Percentiles rank a stretch among this genome's conserved stretches.
Evolutionary conservation across 2,797 vertebrate species (phyloP).

Genomic region (Coranthus polyacanthus): DNA sequence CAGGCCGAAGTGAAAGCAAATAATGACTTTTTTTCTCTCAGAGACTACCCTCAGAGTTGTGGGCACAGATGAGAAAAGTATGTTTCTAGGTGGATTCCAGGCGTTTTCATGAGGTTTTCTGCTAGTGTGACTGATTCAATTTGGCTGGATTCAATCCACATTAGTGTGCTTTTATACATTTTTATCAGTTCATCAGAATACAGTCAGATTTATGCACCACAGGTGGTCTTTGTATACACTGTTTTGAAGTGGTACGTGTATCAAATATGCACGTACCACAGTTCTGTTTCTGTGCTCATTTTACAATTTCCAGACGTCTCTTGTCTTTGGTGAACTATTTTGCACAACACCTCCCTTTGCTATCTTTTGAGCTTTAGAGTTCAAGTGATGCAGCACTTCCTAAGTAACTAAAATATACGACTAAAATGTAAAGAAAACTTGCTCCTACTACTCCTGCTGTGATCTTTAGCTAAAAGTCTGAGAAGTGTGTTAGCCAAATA

Average conservation of each 20-base stretch:
- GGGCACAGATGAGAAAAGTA: constrained; percentile 34
- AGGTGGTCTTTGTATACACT: constrained; percentile 25
- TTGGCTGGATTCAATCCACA: constrained; percentile 26
- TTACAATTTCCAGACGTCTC: constrained; percentile 10
- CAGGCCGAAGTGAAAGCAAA: constrained; percentile 14
- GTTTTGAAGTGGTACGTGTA: constrained; percentile 13
- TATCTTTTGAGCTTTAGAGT: not conserved
- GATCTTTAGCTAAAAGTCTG: too few species aligned
- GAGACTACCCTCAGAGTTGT: not conserved
- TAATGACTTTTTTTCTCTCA: constrained; percentile 15
- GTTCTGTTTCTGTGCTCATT: not conserved
- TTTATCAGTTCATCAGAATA: constrained; percentile 34
- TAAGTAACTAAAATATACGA: too few species aligned
- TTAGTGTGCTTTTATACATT: constrained; percentile 18
- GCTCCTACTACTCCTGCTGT: too few species aligned
- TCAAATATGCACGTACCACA: constrained; percentile 22
- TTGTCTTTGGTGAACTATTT: not conserved
- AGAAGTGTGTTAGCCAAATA: too few species aligned
- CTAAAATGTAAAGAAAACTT: too few species aligned
- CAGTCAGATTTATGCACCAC: not conserved
- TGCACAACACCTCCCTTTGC: constrained; percentile 1
- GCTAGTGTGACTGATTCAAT: constrained; percentile 51
- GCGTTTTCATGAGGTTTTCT: constrained; percentile 36
- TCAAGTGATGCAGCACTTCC: not conserved
- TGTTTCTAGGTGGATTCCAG: constrained; percentile 44